A percentile compares a stretch with the other conserved stretches of the same genome.
These are phyloP conservation scores for Mola mola DNA, from an alignment of 2,113 vertebrate genomes.

Conservation along the genomic window DNA sequence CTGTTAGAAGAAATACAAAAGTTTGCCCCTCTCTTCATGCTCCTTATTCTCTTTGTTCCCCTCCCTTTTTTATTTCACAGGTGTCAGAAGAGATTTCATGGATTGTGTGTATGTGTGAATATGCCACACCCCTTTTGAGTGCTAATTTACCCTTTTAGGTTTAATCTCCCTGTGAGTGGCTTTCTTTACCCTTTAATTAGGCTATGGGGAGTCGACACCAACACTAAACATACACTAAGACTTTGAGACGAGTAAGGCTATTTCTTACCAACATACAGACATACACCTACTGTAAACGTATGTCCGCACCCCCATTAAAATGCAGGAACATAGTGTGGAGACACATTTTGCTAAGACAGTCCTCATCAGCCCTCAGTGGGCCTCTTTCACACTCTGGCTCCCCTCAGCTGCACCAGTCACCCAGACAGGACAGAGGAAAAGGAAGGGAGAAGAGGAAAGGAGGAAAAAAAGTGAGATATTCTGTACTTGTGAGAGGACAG, in stretches of 20 bases:
- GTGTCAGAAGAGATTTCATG: slow-evolving; percentile 82
- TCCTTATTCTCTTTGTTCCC: slow-evolving; percentile 35
- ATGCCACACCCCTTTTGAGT: slow-evolving; percentile 81
- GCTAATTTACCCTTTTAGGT: slow-evolving; percentile 85
- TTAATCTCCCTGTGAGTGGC: slow-evolving; percentile 82
- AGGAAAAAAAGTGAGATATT: slow-evolving; percentile 39
- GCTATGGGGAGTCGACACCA: slow-evolving; percentile 79
- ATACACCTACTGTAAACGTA: slow-evolving; percentile 5
- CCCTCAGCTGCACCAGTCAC: slow-evolving; percentile 67
- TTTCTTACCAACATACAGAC: slow-evolving; percentile 36
- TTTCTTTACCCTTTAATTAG: slow-evolving; percentile 85
- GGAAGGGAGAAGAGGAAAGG: slow-evolving; percentile 29
- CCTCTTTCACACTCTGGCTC: slow-evolving; percentile 75
- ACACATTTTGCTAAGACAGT: slow-evolving; percentile 62
- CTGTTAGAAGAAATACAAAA: slow-evolving; percentile 49
- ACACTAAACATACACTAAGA: slow-evolving; percentile 68
- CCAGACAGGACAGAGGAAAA: slow-evolving; percentile 42
- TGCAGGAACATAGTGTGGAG: slow-evolving; percentile 53
- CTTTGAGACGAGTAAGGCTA: slow-evolving; percentile 37
- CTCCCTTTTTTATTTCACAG: slow-evolving; percentile 48
- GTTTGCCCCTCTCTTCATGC: slow-evolving; percentile 13
- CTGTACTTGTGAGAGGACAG: slow-evolving; percentile 39
- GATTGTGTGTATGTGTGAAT: slow-evolving; percentile 74
- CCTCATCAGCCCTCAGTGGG: slow-evolving; percentile 69
- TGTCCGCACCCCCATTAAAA: slow-evolving; percentile 31